phyloP scores from a whole-genome alignment of 2,797 vertebrate genomes.

The Epinephelus malabaricus region DNA sequence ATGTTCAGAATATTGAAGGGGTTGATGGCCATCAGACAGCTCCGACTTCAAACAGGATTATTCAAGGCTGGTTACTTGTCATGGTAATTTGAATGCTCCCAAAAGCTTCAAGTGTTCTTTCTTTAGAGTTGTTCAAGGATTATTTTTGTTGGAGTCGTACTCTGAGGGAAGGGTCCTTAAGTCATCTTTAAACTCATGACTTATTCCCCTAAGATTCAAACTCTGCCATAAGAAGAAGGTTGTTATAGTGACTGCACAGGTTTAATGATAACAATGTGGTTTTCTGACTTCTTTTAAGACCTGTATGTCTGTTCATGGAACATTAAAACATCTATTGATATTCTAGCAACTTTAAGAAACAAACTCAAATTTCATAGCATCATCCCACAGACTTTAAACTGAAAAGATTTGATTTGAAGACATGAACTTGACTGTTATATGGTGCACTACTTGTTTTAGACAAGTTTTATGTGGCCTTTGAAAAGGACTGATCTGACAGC shows the following conservation, averaged over 20 bases:
- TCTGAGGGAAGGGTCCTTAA: constrained; percentile 53
- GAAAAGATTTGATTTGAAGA: constrained; percentile 13
- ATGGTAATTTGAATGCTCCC: constrained; percentile 39
- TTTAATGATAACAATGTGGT: constrained; percentile 13
- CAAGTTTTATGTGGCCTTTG: constrained; percentile 25
- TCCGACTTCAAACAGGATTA: constrained; percentile 57
- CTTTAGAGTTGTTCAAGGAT: constrained; percentile 56
- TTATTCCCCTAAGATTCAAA: constrained; percentile 46
- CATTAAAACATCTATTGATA: constrained; percentile 40
- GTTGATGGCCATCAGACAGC: constrained; percentile 51
- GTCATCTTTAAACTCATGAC: constrained; percentile 50
- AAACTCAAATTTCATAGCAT: neutral
- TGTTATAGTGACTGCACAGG: constrained; percentile 25
- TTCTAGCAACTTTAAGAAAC: constrained; percentile 4
- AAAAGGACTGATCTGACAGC: constrained; percentile 35
- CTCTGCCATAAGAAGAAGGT: constrained; percentile 18
- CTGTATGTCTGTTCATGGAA: constrained; percentile 24
- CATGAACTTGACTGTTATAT: constrained; percentile 10
- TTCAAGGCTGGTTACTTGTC: constrained; percentile 58
- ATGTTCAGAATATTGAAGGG: constrained; percentile 32
- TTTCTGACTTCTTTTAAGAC: constrained; percentile 34
- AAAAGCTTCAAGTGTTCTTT: constrained; percentile 43
- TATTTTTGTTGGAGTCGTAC: constrained; percentile 34
- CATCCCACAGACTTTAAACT: constrained; percentile 15
- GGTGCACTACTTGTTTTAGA: constrained; percentile 22